A percentile compares a stretch with the other conserved stretches of the same genome.
Conservation (phyloP, 2,113 vertebrate species). For the Mobula hypostoma region DNA sequence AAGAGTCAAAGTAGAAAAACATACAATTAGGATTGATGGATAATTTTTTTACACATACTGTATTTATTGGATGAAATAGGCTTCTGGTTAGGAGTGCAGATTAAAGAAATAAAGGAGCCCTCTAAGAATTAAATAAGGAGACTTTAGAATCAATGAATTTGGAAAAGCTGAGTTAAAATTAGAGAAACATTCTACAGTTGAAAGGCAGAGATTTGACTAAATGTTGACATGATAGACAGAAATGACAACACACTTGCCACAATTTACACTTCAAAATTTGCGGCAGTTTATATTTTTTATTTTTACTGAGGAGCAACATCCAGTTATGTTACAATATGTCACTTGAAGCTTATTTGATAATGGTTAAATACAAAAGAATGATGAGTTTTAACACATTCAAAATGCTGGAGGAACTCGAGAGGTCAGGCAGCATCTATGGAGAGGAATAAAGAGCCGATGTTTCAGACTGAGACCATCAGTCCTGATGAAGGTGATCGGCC, state of each 20-base stretch:
- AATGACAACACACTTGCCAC: background rate
- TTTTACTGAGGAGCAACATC: background rate
- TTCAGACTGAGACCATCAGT: too few species aligned
- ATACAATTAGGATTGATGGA: background rate
- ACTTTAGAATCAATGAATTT: background rate
- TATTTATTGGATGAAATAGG: background rate
- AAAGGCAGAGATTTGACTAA: background rate
- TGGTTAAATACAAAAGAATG: background rate
- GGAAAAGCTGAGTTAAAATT: background rate
- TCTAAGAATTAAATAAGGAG: background rate
- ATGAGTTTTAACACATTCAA: background rate
- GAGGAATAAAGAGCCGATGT: too few species aligned
- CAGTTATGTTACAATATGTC: background rate
- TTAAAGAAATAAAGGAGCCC: background rate
- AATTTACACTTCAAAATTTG: background rate
- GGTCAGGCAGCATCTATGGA: too few species aligned
- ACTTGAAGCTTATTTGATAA: background rate
- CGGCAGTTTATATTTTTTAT: background rate
- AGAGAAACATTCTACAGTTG: background rate
- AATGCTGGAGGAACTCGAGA: too few species aligned
- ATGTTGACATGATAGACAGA: background rate
- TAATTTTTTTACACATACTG: background rate
- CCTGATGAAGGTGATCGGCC: background rate
- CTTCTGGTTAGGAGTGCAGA: background rate
- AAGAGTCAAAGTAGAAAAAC: background rate